Base-by-base conservation (phyloP, 2,888 invertebrate genomes). In the Melinaea marsaeus region DNA sequence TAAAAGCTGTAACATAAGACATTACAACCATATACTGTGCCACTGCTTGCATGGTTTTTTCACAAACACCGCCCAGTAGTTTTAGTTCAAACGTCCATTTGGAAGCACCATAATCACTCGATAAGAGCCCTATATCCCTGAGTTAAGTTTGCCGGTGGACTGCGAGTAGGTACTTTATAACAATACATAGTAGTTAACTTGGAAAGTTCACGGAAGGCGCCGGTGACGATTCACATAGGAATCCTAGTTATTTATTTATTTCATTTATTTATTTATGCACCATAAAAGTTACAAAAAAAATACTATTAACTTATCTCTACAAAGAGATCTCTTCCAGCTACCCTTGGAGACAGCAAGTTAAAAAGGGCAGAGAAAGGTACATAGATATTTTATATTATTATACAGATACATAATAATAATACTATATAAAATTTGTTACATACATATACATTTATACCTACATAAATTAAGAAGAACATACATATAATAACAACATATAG, bases 121-220 rank as follows among this genome's bases (percentile, higher is more conserved):
- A 45, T 72, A 71, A 7, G 71, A 70, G 0, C 69, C 70, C 3
- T 71, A 58, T 69, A 71, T 70, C 9, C 65, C 67, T 0, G 68
- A 58, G 46, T 72, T 72, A 0, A 72, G 63, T 33, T n/a, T 73
- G 71, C 71, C 72, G 46, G 0, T 46, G 46, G 4, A 46, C 3
- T 46, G 3, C 3, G 46, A 46, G 4, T n/a, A n/a, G n/a, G n/a
- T 46, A 46, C 13, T 46, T 46, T 5, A 5, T 46, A 13, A 46
- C 3, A 46, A 46, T 46, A 46, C 46, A 46, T n/a, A n/a, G n/a
- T n/a, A n/a, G n/a, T n/a, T n/a, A n/a, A 46, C 46, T 2, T 0
- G 68, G 59, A 69, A 4, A 7, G 4, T 0, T n/a, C 61, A 59
- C 2, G 62, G 69, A 2, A 48, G 42, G 2, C 46, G 57, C 13